Percentiles rank a stretch among this genome's conserved stretches.
phyloP scores from a whole-genome alignment of 2,797 vertebrate species.

The Amniataba percoides region DNA sequence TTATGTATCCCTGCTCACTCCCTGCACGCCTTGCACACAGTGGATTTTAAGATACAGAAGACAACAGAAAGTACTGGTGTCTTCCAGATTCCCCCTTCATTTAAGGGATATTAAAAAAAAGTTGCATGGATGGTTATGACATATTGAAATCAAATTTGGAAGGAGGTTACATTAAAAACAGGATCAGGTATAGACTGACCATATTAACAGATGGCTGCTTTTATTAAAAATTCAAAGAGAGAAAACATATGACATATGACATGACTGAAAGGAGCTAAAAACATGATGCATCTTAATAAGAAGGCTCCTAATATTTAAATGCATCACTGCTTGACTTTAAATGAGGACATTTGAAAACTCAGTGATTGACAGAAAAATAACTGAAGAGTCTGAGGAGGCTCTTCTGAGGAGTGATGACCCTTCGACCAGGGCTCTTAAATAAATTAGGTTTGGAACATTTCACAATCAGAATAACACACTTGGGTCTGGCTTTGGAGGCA shows the following conservation, averaged over 20 bases:
- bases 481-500: conserved; percentile 1
- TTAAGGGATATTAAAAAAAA: no score
- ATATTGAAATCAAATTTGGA: not conserved
- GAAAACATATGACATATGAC: not conserved
- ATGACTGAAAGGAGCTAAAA: no score
- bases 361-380: not conserved
- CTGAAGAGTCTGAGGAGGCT: conserved; percentile 12
- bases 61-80: no score
- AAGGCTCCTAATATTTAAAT: not conserved
- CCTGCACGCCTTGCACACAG: no score
- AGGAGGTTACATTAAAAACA: not conserved
- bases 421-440: conserved; percentile 2
- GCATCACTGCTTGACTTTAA: conserved; percentile 20
- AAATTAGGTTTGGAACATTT: conserved; percentile 3
- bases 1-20: no score
- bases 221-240: not conserved
- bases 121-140: no score
- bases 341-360: conserved; percentile 14
- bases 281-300: no score
- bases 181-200: not conserved
- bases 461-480: conserved; percentile 25
- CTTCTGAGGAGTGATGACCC: conserved; percentile 12
- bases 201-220: not conserved
- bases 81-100: no score
- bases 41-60: no score